phyloP scores from a whole-genome alignment of 2,113 vertebrate species.

The Alethe castanea region DNA sequence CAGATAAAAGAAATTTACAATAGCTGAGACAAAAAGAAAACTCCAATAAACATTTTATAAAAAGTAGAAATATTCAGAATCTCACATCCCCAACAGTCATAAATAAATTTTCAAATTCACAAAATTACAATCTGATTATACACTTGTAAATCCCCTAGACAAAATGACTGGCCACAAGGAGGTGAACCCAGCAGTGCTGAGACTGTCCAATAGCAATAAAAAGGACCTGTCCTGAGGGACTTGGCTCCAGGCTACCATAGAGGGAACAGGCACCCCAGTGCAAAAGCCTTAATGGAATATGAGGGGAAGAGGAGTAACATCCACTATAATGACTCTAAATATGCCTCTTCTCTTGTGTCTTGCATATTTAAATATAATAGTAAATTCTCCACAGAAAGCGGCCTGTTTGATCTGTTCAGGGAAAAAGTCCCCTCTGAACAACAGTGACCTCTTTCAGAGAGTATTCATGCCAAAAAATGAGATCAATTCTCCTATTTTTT shows the following conservation, averaged over 20 bases:
- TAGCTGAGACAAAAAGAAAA: background rate
- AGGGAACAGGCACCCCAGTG: background rate
- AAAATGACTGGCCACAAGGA: background rate
- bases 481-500: background rate
- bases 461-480: background rate
- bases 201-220: background rate
- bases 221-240: background rate
- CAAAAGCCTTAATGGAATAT: constrained; percentile 1
- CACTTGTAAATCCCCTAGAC: background rate
- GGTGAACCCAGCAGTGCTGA: background rate
- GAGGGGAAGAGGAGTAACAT: background rate
- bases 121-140: background rate
- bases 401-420: background rate
- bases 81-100: background rate
- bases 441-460: background rate
- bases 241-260: background rate
- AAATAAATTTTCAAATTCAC: background rate
- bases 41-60: background rate
- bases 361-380: background rate
- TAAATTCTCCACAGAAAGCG: background rate
- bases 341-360: background rate
- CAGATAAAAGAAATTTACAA: background rate
- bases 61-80: background rate
- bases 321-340: background rate
- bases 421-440: background rate